phyloP scores from a whole-genome alignment of 2,797 vertebrate species.

The Cynopterus sphinx region DNA sequence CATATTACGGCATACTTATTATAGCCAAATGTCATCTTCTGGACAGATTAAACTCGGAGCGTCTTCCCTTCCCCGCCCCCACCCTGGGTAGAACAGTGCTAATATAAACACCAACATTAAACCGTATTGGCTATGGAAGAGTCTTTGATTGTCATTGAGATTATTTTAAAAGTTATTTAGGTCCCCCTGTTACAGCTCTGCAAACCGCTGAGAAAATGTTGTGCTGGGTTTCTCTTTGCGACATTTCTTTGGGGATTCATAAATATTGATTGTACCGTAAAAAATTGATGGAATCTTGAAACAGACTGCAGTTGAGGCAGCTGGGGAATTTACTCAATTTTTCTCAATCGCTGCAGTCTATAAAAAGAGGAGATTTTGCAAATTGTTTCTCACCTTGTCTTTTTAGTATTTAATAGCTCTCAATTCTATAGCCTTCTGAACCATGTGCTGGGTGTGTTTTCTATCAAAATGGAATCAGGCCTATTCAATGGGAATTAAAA shows the following conservation, averaged over 20 bases:
- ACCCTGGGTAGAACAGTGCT: slow-evolving; percentile 71
- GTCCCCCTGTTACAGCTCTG: slow-evolving; percentile 86
- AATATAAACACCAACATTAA: slow-evolving; percentile 87
- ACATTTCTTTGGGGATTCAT: slow-evolving; percentile 97
- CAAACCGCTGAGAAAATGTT: slow-evolving; percentile 91
- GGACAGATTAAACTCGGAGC: slow-evolving; percentile 80
- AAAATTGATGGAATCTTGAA: slow-evolving; percentile 98
- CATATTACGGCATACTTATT: slow-evolving; percentile 83
- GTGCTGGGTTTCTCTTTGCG: slow-evolving; percentile 92
- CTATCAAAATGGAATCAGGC: slow-evolving; percentile 85
- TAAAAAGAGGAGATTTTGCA: slow-evolving; percentile 93
- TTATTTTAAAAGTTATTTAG: slow-evolving; percentile 92
- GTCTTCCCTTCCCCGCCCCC: slow-evolving; percentile 58
- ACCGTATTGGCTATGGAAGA: slow-evolving; percentile 87
- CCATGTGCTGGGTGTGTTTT: slow-evolving; percentile 81
- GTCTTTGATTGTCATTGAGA: slow-evolving; percentile 90
- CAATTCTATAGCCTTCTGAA: slow-evolving; percentile 87
- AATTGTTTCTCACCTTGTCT: slow-evolving; percentile 91
- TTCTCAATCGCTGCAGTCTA: slow-evolving; percentile 91
- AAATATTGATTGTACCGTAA: slow-evolving; percentile 99
- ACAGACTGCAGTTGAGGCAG: slow-evolving; percentile 90
- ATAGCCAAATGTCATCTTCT: slow-evolving; percentile 81
- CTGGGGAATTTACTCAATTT: slow-evolving; percentile 95
- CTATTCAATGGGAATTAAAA: slow-evolving; percentile 85
- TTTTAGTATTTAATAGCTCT: slow-evolving; percentile 91